These are phyloP conservation scores for Zaprionus tsacasi DNA, from an alignment of 1,140 invertebrate genomes.

Conservation along the genomic window DNA sequence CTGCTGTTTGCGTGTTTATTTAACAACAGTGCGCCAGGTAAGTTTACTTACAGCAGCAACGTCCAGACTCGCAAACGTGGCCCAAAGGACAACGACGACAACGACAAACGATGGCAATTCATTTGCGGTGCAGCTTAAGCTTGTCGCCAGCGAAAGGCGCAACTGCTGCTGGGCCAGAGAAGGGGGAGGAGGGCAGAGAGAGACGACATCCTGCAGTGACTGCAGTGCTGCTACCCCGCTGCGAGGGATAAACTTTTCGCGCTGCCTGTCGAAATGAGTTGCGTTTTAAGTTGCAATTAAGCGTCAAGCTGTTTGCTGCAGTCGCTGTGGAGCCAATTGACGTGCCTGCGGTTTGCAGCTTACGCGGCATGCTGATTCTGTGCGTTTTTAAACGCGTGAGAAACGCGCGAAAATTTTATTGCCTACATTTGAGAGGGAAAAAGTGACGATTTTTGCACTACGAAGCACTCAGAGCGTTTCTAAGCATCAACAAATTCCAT, in stretches of 20 bases:
- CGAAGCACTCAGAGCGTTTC: no score
- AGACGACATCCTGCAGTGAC: slow-evolving; percentile 15
- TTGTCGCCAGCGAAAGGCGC: slow-evolving; percentile 62
- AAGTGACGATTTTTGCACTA: no score
- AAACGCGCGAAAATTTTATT: background rate
- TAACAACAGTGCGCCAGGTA: slow-evolving; percentile 60
- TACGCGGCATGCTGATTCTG: no score
- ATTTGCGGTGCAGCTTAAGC: slow-evolving; percentile 66
- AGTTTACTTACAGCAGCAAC: slow-evolving; percentile 54
- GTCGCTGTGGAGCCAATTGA: slow-evolving; percentile 13
- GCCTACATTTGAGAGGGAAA: background rate
- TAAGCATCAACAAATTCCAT: no score
- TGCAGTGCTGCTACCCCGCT: slow-evolving; percentile 4
- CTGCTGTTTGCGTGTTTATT: slow-evolving; percentile 62
- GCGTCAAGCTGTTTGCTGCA: slow-evolving; percentile 42
- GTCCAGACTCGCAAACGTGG: slow-evolving; percentile 39
- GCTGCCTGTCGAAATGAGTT: slow-evolving; percentile 62
- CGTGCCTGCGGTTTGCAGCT: slow-evolving; percentile 17
- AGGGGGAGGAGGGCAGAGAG: background rate
- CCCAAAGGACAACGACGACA: slow-evolving; percentile 52
- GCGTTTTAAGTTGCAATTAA: slow-evolving; percentile 78
- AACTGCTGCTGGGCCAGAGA: slow-evolving; percentile 40
- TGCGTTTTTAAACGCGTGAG: background rate
- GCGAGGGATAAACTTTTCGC: slow-evolving; percentile 33
- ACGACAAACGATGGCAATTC: slow-evolving; percentile 77